Base-by-base conservation (phyloP, 30 jellyfish, hydroid and myxozoan genomes). In the Catostylus mosaicus region DNA sequence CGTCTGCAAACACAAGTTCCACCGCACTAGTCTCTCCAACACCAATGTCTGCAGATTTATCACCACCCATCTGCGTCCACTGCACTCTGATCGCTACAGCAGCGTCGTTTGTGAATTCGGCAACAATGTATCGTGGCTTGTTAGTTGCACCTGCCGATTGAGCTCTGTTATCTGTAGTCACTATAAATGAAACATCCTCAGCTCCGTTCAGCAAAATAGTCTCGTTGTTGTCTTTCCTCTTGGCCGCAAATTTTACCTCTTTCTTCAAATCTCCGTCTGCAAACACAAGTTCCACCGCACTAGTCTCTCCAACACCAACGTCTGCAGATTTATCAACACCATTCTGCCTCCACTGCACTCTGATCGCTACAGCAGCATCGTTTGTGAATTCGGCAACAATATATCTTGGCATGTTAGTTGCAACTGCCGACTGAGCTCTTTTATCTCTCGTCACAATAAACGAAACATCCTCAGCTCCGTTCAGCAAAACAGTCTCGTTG, bases 11-110 rank as follows among this genome's bases (percentile, higher is more conserved):
- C 9, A 24, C 70, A 45, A 72, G 31, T 22, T 52, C 31, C 48
- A 2, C 24, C 3, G 6, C 38, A 72, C n/a, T 11, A 7, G 26
- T 72, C 33, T 72, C 34, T 72, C 84, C 84, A 7, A 37, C 40
- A 8, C 8, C 71, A 20, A 72, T 22, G 16, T 72, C 84, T 8
- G 9, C 24, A 4, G 51, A 16, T 29, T 72, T 72, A 4, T 31
- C 71, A n/a, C 38, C 70, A 3, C 71, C 84, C 23, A 37, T 37
- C 71, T 72, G 70, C 30, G 3, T n/a, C 84, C 84, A 72, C 3
- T 24, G 10, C 22, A 72, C 71, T 6, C n/a, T 29, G 27, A 72
- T 72, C 27, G 84, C 51, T 60, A 22, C 84, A 4, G 70, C 56
- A 37, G 84, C 84, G 45, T 46, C 70, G 57, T 72, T 72, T 20